These are phyloP conservation scores for Drosophila bipectinata DNA, from an alignment of 1,140 invertebrate species.

Conservation along the genomic window DNA sequence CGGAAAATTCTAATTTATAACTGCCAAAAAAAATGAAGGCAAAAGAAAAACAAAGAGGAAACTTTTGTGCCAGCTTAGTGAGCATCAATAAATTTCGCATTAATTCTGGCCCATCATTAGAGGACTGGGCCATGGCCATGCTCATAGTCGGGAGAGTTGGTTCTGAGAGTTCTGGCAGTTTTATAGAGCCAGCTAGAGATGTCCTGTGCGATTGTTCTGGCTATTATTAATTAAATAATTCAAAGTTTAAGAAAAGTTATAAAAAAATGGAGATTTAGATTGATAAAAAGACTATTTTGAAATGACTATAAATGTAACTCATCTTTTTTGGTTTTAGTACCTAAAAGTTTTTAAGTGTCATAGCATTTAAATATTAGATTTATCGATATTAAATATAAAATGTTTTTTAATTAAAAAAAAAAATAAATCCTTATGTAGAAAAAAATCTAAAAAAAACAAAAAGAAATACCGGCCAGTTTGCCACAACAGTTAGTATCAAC, in stretches of 20 bases:
- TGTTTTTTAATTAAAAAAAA: too few relatives aligned
- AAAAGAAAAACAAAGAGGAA: constrained; percentile 29
- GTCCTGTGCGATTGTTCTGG: neutral
- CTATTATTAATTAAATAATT: neutral
- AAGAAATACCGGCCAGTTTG: constrained; percentile 5
- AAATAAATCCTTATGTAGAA: too few relatives aligned
- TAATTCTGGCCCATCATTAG: constrained; percentile 57
- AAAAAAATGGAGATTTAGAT: neutral
- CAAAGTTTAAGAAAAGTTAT: too few relatives aligned
- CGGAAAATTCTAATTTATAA: constrained; percentile 67
- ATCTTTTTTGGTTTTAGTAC: neutral
- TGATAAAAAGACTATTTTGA: too few relatives aligned
- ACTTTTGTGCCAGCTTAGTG: constrained; percentile 46
- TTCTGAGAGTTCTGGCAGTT: neutral
- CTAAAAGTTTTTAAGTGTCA: too few relatives aligned
- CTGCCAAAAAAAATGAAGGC: constrained; percentile 59
- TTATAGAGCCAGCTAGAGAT: neutral
- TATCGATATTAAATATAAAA: too few relatives aligned
- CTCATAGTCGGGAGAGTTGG: constrained; percentile 19
- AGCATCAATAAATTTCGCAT: constrained; percentile 75
- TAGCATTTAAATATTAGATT: too few relatives aligned
- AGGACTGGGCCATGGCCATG: constrained; percentile 16
- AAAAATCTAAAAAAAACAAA: neutral
- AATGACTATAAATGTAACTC: neutral
- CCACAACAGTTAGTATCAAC: constrained; percentile 23